Percentiles rank a stretch among this genome's conserved stretches.
These are phyloP conservation scores for Danio albolineatus DNA, from an alignment of 2,797 vertebrate genomes.

Conservation along the genomic window DNA sequence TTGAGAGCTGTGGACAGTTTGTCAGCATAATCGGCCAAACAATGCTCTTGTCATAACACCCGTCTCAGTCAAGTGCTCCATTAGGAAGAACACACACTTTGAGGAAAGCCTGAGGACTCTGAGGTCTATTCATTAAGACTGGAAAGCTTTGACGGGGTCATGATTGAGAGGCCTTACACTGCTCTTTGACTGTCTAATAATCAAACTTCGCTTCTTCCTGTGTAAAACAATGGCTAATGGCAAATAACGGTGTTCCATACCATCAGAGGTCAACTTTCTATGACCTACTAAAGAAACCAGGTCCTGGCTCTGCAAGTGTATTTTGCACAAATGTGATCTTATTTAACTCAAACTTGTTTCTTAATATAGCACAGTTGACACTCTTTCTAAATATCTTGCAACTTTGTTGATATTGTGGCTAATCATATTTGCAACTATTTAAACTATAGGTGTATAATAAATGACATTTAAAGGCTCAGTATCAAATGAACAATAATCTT, in stretches of 20 bases:
- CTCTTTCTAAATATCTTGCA: no score
- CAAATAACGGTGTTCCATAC: constrained; percentile 65
- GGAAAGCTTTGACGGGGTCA: constrained; percentile 56
- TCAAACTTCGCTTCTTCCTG: constrained; percentile 63
- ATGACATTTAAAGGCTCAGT: no score
- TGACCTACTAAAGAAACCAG: constrained; percentile 63
- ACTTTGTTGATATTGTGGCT: no score
- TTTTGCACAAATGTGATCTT: no score
- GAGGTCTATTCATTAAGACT: constrained; percentile 60
- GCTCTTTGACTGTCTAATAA: constrained; percentile 72
- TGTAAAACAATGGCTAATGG: constrained; percentile 67
- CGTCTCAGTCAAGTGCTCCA: not conserved
- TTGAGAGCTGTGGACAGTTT: constrained; percentile 44
- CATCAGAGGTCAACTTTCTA: constrained; percentile 47
- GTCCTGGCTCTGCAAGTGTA: constrained; percentile 52
- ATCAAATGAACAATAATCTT: no score
- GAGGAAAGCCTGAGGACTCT: constrained; percentile 36
- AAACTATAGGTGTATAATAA: no score
- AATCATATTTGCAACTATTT: no score
- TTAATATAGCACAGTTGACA: no score
- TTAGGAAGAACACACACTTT: constrained; percentile 18
- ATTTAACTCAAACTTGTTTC: no score
- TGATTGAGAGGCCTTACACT: constrained; percentile 68
- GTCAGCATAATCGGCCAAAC: constrained; percentile 45
- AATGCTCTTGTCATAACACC: constrained; percentile 38